A percentile compares a stretch with the other conserved stretches of the same genome.
phyloP scores from a whole-genome alignment of 2,113 vertebrate species.

The human region GRCh38 chr3:76327001-76327500 shows the following conservation, averaged over 20 bases:
- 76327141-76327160: neutral
- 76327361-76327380: neutral
- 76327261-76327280: constrained; percentile 1
- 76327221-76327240: neutral
- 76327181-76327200: neutral
- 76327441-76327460: neutral
- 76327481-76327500: neutral
- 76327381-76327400: neutral
- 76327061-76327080: neutral
- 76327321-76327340: neutral
- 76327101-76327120: neutral
- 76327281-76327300: neutral
- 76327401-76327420: neutral
- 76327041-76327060: neutral
- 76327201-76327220: neutral
- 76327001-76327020: neutral
- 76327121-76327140: neutral
- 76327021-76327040: neutral
- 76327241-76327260: neutral
- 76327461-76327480: neutral
- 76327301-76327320: neutral
- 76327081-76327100: neutral
- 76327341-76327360: neutral
- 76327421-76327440: neutral
- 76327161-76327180: neutral